phyloP scores from a whole-genome alignment of 1,140 invertebrate species.

The Bombus confusus region DNA sequence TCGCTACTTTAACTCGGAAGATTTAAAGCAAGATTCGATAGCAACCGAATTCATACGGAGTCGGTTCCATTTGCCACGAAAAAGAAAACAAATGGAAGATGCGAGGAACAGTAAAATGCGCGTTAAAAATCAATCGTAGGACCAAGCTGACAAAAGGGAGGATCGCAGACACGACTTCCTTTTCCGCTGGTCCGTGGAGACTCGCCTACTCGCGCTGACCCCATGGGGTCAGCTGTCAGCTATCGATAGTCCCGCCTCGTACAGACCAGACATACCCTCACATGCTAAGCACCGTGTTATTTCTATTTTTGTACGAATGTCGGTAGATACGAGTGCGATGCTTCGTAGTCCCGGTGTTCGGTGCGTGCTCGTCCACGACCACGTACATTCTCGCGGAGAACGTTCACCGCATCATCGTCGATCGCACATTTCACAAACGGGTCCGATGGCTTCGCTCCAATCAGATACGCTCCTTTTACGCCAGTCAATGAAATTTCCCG shows the following conservation, averaged over 20 bases:
- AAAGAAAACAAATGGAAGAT: neutral
- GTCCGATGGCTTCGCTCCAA: constrained; percentile 52
- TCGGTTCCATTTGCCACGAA: neutral
- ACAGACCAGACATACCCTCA: constrained; percentile 58
- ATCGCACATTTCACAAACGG: neutral
- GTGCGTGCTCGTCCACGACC: neutral
- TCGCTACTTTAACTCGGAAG: neutral
- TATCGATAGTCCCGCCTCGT: constrained; percentile 68
- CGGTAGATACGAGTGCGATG: constrained; percentile 24
- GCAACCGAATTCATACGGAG: neutral
- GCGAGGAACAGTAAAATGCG: fast-evolving
- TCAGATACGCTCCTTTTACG: constrained; percentile 52
- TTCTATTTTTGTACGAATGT: constrained; percentile 62
- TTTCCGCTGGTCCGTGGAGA: constrained; percentile 53
- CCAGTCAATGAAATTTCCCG: constrained; percentile 58
- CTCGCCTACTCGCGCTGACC: constrained; percentile 69
- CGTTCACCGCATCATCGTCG: constrained; percentile 18
- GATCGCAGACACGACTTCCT: constrained; percentile 65
- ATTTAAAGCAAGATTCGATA: neutral
- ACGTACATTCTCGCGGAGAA: constrained; percentile 3
- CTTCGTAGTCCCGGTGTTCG: neutral
- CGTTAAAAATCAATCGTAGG: neutral
- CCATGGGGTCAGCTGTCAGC: constrained; percentile 66
- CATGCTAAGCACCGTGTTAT: constrained; percentile 66
- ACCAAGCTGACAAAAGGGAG: constrained; percentile 19